Percentiles rank a stretch among this genome's conserved stretches.
These are phyloP conservation scores for Perizoma affinitatum DNA, from an alignment of 2,888 invertebrate genomes.

Conservation along the genomic window DNA sequence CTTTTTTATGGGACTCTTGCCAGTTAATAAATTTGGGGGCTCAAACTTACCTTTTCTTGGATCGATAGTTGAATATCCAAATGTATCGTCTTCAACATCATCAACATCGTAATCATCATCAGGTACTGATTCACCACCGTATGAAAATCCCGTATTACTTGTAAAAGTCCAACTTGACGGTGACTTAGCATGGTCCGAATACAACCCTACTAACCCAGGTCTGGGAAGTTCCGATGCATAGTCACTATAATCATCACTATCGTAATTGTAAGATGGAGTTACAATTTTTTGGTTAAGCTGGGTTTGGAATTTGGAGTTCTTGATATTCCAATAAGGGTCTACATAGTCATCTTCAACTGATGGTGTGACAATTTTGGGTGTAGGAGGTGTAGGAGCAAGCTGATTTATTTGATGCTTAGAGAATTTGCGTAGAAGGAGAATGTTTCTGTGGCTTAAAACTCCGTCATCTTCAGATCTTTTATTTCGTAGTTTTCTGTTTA, in stretches of 20 bases:
- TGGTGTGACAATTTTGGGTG: slow-evolving; percentile 52
- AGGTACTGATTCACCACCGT: slow-evolving; percentile 37
- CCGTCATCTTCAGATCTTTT: slow-evolving; percentile 51
- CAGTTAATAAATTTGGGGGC: neutral
- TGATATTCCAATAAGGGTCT: slow-evolving; percentile 77
- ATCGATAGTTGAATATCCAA: slow-evolving; percentile 70
- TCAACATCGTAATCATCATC: slow-evolving; percentile 52
- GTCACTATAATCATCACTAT: slow-evolving; percentile 56
- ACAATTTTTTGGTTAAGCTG: slow-evolving; percentile 34
- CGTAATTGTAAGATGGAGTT: slow-evolving; percentile 42
- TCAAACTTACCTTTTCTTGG: slow-evolving; percentile 61
- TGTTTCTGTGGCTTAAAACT: slow-evolving; percentile 60
- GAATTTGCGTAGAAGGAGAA: slow-evolving; percentile 55
- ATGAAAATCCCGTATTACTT: slow-evolving; percentile 44
- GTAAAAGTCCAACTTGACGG: slow-evolving; percentile 52
- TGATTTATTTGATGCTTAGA: slow-evolving; percentile 44
- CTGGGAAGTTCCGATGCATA: slow-evolving; percentile 68
- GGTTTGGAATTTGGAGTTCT: slow-evolving; percentile 54
- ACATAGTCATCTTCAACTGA: slow-evolving; percentile 52
- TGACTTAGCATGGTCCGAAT: slow-evolving; percentile 60
- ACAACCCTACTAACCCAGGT: slow-evolving; percentile 70
- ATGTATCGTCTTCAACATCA: slow-evolving; percentile 48
- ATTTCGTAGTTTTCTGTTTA: slow-evolving; percentile 32
- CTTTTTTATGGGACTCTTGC: too few relatives aligned
- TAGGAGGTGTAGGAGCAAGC: slow-evolving; percentile 36